These are phyloP conservation scores for Byasa hedistus DNA, from an alignment of 2,888 invertebrate species.

Conservation along the genomic window DNA sequence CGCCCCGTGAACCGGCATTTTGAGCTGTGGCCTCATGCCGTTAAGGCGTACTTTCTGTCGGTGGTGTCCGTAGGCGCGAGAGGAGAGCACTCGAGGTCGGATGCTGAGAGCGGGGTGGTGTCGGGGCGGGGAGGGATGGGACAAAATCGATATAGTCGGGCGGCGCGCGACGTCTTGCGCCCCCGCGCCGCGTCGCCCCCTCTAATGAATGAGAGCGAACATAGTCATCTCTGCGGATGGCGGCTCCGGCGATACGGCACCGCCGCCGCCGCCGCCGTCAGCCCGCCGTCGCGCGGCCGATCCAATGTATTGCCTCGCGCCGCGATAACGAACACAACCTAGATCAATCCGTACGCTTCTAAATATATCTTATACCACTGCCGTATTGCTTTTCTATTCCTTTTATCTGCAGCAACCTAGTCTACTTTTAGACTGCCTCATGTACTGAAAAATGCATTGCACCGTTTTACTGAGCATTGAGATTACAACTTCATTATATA, in stretches of 20 bases:
- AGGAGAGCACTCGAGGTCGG: conserved; percentile 80
- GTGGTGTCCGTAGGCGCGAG: conserved; percentile 77
- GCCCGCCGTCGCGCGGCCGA: conserved; percentile 50
- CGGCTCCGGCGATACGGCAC: conserved; percentile 63
- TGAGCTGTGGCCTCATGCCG: conserved; percentile 72
- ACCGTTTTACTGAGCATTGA: conserved; percentile 5
- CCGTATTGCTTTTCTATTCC: conserved; percentile 25
- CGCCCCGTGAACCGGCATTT: conserved; percentile 58
- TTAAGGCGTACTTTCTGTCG: conserved; percentile 77
- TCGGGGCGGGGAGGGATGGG: conserved; percentile 64
- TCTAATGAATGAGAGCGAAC: conserved; percentile 78
- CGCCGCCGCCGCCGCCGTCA: conserved; percentile 48
- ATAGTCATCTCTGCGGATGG: conserved; percentile 77
- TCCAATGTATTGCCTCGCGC: conserved; percentile 50
- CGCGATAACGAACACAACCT: conserved; percentile 53
- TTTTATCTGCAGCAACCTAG: conserved; percentile 29
- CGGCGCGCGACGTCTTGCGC: conserved; percentile 78
- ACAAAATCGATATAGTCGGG: conserved; percentile 79
- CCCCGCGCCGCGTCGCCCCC: conserved; percentile 61
- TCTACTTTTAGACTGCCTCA: conserved; percentile 24
- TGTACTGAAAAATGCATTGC: conserved; percentile 10
- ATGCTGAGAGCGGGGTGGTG: conserved; percentile 73
- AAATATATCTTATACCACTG: conserved; percentile 27
- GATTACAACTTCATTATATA: not conserved
- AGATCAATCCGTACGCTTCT: conserved; percentile 45